Evolutionary conservation across 1,140 invertebrate species (phyloP), one percentile per base, ranked within the genome.

Genomic region (Centruroides vittatus): DNA sequence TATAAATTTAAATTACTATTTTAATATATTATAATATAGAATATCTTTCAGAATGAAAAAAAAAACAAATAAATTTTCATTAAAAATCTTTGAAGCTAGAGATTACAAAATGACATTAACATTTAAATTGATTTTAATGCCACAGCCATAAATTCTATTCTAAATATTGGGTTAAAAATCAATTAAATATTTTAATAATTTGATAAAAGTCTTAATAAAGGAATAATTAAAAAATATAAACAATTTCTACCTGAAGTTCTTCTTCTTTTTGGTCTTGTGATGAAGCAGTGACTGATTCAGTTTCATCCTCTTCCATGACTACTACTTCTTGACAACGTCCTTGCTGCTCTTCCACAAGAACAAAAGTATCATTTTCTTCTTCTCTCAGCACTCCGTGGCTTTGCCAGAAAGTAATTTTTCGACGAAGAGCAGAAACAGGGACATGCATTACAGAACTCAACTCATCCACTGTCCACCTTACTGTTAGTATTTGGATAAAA

Each of bases 341-440:
- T 58, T 78, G 74, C 23, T 68, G 59, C 61, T 88, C 86, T 72
- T 95, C 90, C 23, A 89, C 79, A 36, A 95, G 74, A 9, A 82
- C 73, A 74, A 86, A 95, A 5, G 81, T 78, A 70, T 93, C 89
- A 0, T 80, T 77, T 55, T 78, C 76, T 41, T 81, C 82, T 73
- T 93, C 90, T 54, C 81, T 79, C 36, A 96, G 76, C 4, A 95
- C 70, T 0, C 90, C 90, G 70, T 76, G 70, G 61, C 70, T 70
- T 70, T 94, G 86, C 93, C 93, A 97, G 73, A 88, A 94, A 10
- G 84, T 80, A 55, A 96, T 88, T 75, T 89, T 88, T 60, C 89
- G 79, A 66, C 90, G 77, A 8, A 95, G 70, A 54, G 87, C 81
- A 10, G 88, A 87, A 12, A 86, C 79, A 9, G 92, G 86, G 35